Percentiles rank a stretch among this genome's conserved stretches.
Evolutionary conservation across 2,888 invertebrate species (phyloP).

Genomic region (Trachelus tabidus): DNA sequence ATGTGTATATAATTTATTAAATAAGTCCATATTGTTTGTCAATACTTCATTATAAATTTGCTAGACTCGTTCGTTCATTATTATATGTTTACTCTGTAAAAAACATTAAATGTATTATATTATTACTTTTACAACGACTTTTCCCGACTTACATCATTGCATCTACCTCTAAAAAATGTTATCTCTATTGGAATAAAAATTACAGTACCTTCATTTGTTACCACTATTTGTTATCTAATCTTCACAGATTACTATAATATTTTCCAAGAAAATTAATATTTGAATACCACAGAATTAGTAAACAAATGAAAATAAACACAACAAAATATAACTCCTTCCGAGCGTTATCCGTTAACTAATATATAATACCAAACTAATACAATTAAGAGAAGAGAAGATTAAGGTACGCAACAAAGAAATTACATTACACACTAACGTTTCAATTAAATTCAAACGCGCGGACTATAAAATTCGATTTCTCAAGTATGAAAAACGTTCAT

Average conservation of each 20-base stretch:
- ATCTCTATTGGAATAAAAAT: not conserved
- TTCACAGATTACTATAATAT: not conserved
- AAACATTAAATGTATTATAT: not conserved
- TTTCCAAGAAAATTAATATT: not conserved
- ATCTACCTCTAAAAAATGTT: not conserved
- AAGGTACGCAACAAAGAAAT: not conserved
- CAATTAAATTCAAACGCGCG: not conserved
- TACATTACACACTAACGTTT: not conserved
- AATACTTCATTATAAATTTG: not conserved
- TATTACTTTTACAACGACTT: not conserved
- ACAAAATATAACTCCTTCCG: not conserved
- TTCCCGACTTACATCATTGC: not conserved
- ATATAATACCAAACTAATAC: not conserved
- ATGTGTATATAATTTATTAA: not conserved
- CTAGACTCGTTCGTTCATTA: not conserved
- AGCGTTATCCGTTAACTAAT: not conserved
- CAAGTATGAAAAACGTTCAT: not conserved
- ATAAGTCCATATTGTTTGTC: not conserved
- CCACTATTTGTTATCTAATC: not conserved
- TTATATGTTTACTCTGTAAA: not conserved
- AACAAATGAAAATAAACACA: not conserved
- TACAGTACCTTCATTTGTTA: not conserved
- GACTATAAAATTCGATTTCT: not conserved
- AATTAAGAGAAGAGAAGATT: not conserved
- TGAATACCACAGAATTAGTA: not conserved